A percentile compares a stretch with the other conserved stretches of the same genome.
These are phyloP conservation scores for Camponotus pennsylvanicus DNA, from an alignment of 1,140 invertebrate species.

Conservation along the genomic window DNA sequence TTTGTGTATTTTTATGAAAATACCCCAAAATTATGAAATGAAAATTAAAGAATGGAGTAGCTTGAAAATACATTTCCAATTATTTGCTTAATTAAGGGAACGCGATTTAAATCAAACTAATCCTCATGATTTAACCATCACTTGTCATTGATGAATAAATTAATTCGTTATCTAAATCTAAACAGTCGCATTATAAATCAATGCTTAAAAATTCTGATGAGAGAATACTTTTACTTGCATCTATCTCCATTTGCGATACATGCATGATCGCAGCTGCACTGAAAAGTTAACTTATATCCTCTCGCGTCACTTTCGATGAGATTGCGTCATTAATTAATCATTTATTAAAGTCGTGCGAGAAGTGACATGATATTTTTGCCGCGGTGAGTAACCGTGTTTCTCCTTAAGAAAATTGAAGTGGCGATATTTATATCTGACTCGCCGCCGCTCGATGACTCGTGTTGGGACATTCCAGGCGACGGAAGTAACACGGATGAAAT, in stretches of 20 bases:
- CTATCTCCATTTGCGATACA: neutral
- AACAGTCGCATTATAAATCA: conserved; percentile 43
- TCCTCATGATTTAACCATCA: neutral
- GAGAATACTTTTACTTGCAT: neutral
- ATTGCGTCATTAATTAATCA: conserved; percentile 44
- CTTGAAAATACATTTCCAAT: neutral
- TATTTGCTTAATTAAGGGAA: conserved; percentile 29
- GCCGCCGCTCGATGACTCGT: conserved; percentile 38
- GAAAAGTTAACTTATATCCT: conserved; percentile 25
- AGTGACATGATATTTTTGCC: conserved; percentile 20
- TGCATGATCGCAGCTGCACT: neutral
- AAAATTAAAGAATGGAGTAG: neutral
- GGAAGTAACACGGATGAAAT: conserved; percentile 14
- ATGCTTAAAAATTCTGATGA: conserved; percentile 32
- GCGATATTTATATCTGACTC: conserved; percentile 44
- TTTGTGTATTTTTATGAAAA: too few relatives aligned
- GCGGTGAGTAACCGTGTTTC: conserved; percentile 28
- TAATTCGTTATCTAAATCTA: conserved; percentile 38
- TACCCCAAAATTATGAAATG: neutral
- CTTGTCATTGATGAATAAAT: conserved; percentile 32
- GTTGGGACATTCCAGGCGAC: neutral
- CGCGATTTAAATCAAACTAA: conserved; percentile 36
- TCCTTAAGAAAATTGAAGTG: conserved; percentile 27
- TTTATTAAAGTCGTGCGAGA: conserved; percentile 20
- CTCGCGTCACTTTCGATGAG: neutral